Conservation (phyloP, 2,797 vertebrate species). For the Propithecus perrieri region DNA sequence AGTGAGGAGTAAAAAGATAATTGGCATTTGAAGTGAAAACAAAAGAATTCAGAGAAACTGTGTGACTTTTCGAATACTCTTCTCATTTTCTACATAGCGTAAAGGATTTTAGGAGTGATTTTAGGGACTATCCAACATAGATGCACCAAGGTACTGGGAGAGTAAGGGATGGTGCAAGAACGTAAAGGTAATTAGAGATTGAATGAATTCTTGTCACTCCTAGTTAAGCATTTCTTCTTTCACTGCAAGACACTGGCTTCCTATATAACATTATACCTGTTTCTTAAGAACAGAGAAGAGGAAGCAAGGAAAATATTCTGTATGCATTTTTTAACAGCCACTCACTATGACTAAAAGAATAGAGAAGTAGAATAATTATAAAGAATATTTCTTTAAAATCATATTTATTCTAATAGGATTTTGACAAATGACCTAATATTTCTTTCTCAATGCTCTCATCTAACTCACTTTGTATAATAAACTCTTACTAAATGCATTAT, state of each 20-base stretch:
- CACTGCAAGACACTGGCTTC: neutral
- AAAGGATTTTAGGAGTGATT: neutral
- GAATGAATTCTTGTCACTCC: neutral
- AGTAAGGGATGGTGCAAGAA: neutral
- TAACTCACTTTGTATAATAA: slow-evolving; percentile 12
- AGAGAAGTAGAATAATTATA: neutral
- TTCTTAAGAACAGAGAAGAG: neutral
- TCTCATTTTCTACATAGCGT: neutral
- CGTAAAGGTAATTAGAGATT: neutral
- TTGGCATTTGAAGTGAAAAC: neutral
- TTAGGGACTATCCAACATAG: neutral
- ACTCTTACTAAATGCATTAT: neutral
- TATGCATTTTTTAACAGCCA: neutral
- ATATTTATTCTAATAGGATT: neutral
- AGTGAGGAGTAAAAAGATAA: neutral
- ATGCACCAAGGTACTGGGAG: neutral
- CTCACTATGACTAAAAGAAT: neutral
- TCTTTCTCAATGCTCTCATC: neutral
- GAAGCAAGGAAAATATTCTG: neutral
- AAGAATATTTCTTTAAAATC: neutral
- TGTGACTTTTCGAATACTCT: neutral
- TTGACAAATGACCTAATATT: slow-evolving; percentile 36
- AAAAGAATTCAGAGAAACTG: neutral
- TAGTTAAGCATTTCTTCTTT: neutral
- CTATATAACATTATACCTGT: neutral